These are phyloP conservation scores for Amphiprion percula DNA, from an alignment of 2,113 vertebrate species.

Conservation along the genomic window DNA sequence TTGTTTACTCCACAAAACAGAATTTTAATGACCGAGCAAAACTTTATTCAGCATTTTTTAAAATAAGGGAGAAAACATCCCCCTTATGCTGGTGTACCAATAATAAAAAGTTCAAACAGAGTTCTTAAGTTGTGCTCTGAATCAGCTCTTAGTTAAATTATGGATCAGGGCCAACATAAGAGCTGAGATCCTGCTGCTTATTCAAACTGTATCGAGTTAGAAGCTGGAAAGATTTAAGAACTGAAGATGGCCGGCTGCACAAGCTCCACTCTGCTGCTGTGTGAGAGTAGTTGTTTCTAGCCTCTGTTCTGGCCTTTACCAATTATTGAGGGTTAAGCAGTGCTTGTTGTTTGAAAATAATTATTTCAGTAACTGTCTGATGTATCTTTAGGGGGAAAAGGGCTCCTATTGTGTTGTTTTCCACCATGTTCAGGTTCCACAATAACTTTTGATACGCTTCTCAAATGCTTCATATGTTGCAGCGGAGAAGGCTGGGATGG, in stretches of 20 bases:
- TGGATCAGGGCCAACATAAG: constrained; percentile 40
- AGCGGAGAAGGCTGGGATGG: constrained; percentile 18
- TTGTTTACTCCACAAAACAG: constrained; percentile 50
- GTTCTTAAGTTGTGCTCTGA: constrained; percentile 41
- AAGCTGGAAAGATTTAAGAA: constrained; percentile 7
- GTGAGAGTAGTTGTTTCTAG: neutral
- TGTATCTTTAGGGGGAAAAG: constrained; percentile 1
- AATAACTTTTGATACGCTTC: constrained; percentile 36
- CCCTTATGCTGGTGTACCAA: constrained; percentile 30
- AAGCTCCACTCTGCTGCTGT: neutral
- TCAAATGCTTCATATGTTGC: constrained; percentile 20
- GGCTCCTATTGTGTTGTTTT: constrained; percentile 1
- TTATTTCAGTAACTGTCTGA: neutral
- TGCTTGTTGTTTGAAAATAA: neutral
- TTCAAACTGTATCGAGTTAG: constrained; percentile 21
- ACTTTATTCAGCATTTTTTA: constrained; percentile 53
- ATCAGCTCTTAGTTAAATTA: constrained; percentile 59
- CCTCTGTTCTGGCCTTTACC: neutral
- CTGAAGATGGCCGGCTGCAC: constrained; percentile 5
- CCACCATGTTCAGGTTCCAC: neutral
- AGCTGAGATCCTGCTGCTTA: constrained; percentile 27
- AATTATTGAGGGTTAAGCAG: neutral
- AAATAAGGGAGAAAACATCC: constrained; percentile 25
- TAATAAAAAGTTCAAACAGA: constrained; percentile 44
- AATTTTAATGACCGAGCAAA: constrained; percentile 53